These are phyloP conservation scores for Taphrorychus bicolor DNA, from an alignment of 2,888 invertebrate species.

Conservation along the genomic window DNA sequence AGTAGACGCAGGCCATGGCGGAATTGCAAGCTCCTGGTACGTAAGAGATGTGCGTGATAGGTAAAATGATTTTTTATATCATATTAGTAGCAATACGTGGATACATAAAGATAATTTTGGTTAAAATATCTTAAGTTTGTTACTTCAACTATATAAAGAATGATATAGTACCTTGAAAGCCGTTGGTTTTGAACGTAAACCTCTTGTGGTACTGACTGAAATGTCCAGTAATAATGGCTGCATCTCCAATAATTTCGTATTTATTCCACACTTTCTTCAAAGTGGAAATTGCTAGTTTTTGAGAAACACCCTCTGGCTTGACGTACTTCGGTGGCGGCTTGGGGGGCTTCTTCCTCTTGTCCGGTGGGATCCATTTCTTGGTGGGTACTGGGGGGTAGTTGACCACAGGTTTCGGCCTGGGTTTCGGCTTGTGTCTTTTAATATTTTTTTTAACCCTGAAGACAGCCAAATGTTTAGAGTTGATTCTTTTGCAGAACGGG, in stretches of 20 bases:
- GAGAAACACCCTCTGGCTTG: conserved; percentile 52
- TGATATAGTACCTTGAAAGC: conserved; percentile 55
- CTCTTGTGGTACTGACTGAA: conserved; percentile 52
- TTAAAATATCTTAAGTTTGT: not conserved
- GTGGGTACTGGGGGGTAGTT: conserved; percentile 55
- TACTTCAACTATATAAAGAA: not conserved
- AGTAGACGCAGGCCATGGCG: conserved; percentile 65
- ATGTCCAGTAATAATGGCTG: conserved; percentile 50
- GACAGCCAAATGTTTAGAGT: no score
- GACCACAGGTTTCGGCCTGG: conserved; percentile 47
- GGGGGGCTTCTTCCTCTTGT: conserved; percentile 47
- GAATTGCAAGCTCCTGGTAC: conserved; percentile 65
- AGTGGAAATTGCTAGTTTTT: conserved; percentile 50
- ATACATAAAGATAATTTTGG: not conserved
- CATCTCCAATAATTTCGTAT: conserved; percentile 47
- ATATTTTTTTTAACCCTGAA: not conserved
- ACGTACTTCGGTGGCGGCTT: conserved; percentile 46
- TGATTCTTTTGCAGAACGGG: no score
- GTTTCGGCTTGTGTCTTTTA: conserved; percentile 17
- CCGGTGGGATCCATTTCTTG: conserved; percentile 57
- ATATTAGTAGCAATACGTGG: no score
- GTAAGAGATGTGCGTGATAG: no score
- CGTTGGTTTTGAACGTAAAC: conserved; percentile 51
- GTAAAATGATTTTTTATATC: no score
- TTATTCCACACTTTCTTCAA: conserved; percentile 55